Conservation (phyloP, 2,888 invertebrate species). For the Limnephilus rhombicus region DNA sequence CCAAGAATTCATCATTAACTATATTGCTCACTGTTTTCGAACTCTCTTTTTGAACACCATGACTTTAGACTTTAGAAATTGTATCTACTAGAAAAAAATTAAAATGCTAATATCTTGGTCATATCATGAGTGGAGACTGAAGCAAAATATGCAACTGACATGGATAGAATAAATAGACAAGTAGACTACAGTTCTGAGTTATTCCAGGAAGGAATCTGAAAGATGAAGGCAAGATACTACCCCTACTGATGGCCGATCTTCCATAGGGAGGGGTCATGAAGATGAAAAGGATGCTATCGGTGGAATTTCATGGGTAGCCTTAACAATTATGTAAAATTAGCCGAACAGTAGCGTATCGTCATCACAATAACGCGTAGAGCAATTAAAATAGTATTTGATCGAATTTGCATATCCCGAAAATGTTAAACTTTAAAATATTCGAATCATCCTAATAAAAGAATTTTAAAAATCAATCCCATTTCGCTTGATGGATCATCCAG, state of each 20-base stretch:
- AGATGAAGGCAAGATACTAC: no score
- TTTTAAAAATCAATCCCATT: not conserved
- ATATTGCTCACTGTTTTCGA: no score
- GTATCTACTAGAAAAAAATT: not conserved
- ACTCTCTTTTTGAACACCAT: no score
- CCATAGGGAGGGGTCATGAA: not conserved
- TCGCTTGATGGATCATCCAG: slow-evolving; percentile 6
- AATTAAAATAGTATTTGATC: not conserved
- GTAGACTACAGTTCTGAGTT: not conserved
- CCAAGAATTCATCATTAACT: no score
- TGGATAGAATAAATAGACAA: not conserved
- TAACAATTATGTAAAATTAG: not conserved
- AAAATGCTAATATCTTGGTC: not conserved
- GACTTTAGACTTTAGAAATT: no score
- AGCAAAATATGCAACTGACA: not conserved
- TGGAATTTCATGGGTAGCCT: not conserved
- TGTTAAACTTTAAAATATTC: no score
- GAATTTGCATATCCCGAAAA: not conserved
- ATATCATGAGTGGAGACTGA: no score
- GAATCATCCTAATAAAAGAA: not conserved
- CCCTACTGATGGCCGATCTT: not conserved
- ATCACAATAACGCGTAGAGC: no score
- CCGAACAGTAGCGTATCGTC: no score
- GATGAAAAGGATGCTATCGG: not conserved
- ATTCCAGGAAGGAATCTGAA: not conserved